Evolutionary conservation across 2,888 invertebrate genomes (phyloP).

Genomic region (Rhabditoides inermis): DNA sequence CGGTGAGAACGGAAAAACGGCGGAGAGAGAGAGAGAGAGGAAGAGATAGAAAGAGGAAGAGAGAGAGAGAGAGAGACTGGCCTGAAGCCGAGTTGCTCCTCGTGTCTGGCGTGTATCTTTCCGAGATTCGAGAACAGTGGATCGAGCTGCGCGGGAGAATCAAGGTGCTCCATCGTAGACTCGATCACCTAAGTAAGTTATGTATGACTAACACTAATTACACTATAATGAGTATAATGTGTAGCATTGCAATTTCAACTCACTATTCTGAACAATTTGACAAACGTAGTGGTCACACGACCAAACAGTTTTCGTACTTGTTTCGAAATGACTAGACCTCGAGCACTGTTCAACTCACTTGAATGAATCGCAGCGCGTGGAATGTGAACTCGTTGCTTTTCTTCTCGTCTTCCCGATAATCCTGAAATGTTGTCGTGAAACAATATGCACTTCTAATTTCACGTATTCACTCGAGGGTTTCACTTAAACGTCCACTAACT

Average conservation of each 20-base stretch:
- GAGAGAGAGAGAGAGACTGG: conserved; percentile 1
- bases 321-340: too few species aligned
- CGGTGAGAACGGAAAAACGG: not conserved
- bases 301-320: too few species aligned
- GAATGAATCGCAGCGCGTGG: conserved; percentile 33
- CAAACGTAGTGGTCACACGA: too few species aligned
- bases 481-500: too few species aligned
- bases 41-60: not conserved
- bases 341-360: conserved; percentile 8
- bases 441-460: not conserved
- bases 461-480: not conserved
- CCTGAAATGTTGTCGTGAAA: conserved; percentile 11
- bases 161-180: conserved; percentile 29
- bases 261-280: too few species aligned
- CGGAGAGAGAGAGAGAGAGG: not conserved
- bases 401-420: conserved; percentile 17
- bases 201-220: not conserved
- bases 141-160: conserved; percentile 24
- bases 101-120: conserved; percentile 32
- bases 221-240: too few species aligned
- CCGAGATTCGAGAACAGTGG: conserved; percentile 31
- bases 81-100: conserved; percentile 38
- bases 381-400: conserved; percentile 35
- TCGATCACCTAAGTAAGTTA: conserved; percentile 25
- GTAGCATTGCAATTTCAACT: not conserved